Conservation (phyloP, 2,113 vertebrate genomes). For the Origma solitaria region DNA sequence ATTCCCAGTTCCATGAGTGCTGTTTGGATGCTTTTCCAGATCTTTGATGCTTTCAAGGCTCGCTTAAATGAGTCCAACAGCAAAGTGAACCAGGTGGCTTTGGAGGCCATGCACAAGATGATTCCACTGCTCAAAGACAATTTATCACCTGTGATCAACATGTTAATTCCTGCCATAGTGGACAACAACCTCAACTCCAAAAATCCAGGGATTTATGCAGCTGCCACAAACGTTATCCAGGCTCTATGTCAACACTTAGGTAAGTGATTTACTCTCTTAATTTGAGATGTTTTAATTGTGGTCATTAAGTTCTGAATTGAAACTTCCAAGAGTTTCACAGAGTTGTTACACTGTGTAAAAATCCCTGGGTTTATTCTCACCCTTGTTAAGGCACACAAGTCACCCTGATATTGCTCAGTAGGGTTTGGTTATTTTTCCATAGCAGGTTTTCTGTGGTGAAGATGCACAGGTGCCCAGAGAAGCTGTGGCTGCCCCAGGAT, state of each 20-base stretch:
- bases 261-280: slow-evolving; percentile 55
- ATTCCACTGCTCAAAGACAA: slow-evolving; percentile 80
- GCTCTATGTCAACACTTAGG: slow-evolving; percentile 84
- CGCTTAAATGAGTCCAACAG: slow-evolving; percentile 91
- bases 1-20: background rate
- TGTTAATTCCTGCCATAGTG: slow-evolving; percentile 88
- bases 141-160: slow-evolving; percentile 84
- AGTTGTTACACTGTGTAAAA: background rate
- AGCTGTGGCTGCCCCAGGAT: too few species aligned
- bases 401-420: accelerated
- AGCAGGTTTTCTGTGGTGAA: background rate
- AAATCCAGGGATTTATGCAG: slow-evolving; percentile 84
- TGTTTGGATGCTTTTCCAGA: slow-evolving; percentile 60
- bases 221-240: slow-evolving; percentile 81
- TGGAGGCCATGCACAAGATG: slow-evolving; percentile 87
- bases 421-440: background rate
- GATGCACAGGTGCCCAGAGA: background rate
- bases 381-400: background rate
- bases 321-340: background rate
- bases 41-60: slow-evolving; percentile 89
- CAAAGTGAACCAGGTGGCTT: slow-evolving; percentile 87
- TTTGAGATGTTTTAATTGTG: background rate
- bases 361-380: background rate
- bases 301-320: too few species aligned
- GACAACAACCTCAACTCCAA: slow-evolving; percentile 98